These are phyloP conservation scores for Tachypleus tridentatus DNA, from an alignment of 1,140 invertebrate genomes.

Conservation along the genomic window DNA sequence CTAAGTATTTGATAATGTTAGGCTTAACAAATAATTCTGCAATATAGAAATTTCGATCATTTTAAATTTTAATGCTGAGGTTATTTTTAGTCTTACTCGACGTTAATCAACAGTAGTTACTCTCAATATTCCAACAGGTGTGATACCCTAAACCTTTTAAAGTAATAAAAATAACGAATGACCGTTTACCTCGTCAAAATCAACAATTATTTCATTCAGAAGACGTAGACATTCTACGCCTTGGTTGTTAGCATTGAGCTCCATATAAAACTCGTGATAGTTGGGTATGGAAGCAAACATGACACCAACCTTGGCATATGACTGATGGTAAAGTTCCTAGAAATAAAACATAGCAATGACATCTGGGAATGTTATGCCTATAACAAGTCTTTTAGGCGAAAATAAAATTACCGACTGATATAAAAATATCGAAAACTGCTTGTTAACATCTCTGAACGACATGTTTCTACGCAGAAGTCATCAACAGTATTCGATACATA, in stretches of 20 bases:
- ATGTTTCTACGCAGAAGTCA: too few relatives aligned
- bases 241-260: constrained; percentile 83
- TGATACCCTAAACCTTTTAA: too few relatives aligned
- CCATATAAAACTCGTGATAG: constrained; percentile 92
- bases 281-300: constrained; percentile 90
- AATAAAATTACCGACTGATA: neutral
- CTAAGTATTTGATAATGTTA: too few relatives aligned
- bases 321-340: constrained; percentile 88
- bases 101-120: too few relatives aligned
- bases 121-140: too few relatives aligned
- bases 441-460: too few relatives aligned
- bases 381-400: constrained; percentile 1
- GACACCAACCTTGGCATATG: constrained; percentile 80
- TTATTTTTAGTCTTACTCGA: too few relatives aligned
- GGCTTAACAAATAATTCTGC: too few relatives aligned
- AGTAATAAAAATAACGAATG: too few relatives aligned
- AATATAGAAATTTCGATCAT: too few relatives aligned
- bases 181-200: constrained; percentile 71
- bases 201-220: constrained; percentile 79
- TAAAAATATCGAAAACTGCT: too few relatives aligned
- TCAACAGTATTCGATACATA: neutral
- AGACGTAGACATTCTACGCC: constrained; percentile 78
- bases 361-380: neutral
- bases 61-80: too few relatives aligned
- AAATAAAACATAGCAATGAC: constrained; percentile 5